A percentile compares a stretch with the other conserved stretches of the same genome.
Conservation (phyloP, 2,797 vertebrate genomes). For the Uromys caudimaculatus region DNA sequence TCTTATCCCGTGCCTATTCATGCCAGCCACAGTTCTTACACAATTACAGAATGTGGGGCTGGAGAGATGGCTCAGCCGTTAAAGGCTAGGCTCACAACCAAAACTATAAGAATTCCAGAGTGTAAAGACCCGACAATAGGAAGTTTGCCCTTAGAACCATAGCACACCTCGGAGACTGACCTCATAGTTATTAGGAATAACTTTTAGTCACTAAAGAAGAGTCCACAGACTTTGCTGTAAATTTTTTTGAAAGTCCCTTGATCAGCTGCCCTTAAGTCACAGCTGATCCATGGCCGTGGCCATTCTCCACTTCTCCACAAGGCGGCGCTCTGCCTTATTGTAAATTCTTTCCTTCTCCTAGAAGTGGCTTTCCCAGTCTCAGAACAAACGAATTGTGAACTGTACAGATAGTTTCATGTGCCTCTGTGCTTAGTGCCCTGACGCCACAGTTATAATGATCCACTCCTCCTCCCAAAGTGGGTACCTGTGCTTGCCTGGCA, state of each 20-base stretch:
- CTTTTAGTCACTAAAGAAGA: conserved; percentile 6
- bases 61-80: background rate
- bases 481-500: background rate
- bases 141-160: background rate
- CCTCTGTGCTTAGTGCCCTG: background rate
- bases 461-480: background rate
- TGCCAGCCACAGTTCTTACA: background rate
- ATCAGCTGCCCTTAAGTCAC: background rate
- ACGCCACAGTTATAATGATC: background rate
- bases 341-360: background rate
- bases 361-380: background rate
- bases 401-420: background rate
- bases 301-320: conserved; percentile 47
- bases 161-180: background rate
- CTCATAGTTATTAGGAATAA: background rate
- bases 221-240: background rate
- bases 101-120: background rate
- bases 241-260: background rate
- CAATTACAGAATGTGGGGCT: background rate
- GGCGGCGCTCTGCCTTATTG: conserved; percentile 44
- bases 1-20: background rate
- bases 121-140: background rate
- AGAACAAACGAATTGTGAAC: background rate
- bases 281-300: background rate
- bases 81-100: background rate